Base-by-base conservation (phyloP, 2,888 invertebrate species). In the Drosophila rellima region DNA sequence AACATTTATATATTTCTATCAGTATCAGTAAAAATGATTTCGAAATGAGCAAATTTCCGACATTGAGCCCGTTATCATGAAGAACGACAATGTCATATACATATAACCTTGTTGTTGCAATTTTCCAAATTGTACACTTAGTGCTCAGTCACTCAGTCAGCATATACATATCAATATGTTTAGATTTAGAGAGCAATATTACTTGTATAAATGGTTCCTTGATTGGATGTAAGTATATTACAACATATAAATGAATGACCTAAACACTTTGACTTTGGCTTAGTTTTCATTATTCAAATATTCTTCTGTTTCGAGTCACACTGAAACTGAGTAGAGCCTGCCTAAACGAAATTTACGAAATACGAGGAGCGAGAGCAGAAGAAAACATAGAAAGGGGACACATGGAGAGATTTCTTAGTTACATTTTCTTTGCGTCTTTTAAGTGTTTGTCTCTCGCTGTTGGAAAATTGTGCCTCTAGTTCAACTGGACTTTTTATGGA, bases 401-500 rank as follows among this genome's bases (percentile, higher is more conserved):
- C 37, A 17, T 37, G 8, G 37, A 10, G 37, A 17, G 37, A 37
- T 37, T 15, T 7, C 13, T 44, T 44, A 44, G 42, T 44, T 44
- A 44, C 42, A 23, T 44, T 44, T 44, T 23, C 20, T 7, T 44
- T n/a, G 13, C 6, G 3, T n/a, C 23, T n/a, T 23, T 23, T 8
- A 20, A 42, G 35, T 37, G 26, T 7, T 26, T 31, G 37, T 15
- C 45, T 45, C 15, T 7, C 15, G 8, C 15, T 10, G 18, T 26
- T 45, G 15, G 11, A 17, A 26, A 45, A 26, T 15, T 26, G 26
- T 45, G 45, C 45, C 45, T 29, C 26, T 15, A 26, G 26, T 45
- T 26, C 11, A 45, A 45, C 26, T 45, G 8, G n/a, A 44, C 44
- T 6, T 44, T 23, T 44, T n/a, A 20, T 13, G 20, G n/a, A 20